These are phyloP conservation scores for Scaptomyza pallida DNA, from an alignment of 1,140 invertebrate genomes.

Conservation along the genomic window DNA sequence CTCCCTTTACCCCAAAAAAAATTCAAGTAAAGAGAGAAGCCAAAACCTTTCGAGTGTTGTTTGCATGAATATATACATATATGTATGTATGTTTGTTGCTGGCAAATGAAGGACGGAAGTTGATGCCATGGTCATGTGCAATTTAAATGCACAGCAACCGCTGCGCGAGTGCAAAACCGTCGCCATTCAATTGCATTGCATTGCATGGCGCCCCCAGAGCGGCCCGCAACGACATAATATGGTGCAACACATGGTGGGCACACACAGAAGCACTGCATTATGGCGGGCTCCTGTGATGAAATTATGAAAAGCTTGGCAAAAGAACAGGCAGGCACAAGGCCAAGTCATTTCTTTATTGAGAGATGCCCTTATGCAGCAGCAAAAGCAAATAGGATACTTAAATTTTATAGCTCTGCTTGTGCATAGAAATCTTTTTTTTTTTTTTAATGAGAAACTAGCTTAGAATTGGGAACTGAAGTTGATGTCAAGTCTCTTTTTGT, in stretches of 20 bases:
- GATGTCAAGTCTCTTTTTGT: too few relatives aligned
- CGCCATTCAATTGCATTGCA: conserved; percentile 76
- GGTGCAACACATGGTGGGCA: conserved; percentile 58
- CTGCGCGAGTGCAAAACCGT: conserved; percentile 35
- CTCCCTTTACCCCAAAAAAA: conserved; percentile 30
- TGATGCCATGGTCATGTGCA: conserved; percentile 79
- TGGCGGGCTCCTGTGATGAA: conserved; percentile 75
- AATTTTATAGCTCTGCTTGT: not conserved
- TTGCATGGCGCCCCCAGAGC: conserved; percentile 60
- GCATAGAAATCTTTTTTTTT: not conserved
- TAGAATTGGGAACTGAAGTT: too few relatives aligned
- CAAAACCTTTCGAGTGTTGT: conserved; percentile 38
- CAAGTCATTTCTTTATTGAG: conserved; percentile 59
- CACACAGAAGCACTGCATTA: conserved; percentile 70
- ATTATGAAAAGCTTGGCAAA: conserved; percentile 71
- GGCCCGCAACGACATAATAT: conserved; percentile 20
- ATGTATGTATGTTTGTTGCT: conserved; percentile 18
- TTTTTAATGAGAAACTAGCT: too few relatives aligned
- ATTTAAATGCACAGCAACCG: conserved; percentile 75
- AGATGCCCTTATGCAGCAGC: conserved; percentile 25
- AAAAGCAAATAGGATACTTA: not conserved
- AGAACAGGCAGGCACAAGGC: conserved; percentile 51
- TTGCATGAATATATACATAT: conserved; percentile 33
- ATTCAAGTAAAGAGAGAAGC: conserved; percentile 7
- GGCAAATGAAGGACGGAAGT: conserved; percentile 65